A percentile compares a stretch with the other conserved stretches of the same genome.
Conservation (phyloP, 2,113 vertebrate genomes). For the Oreamnos americanus region DNA sequence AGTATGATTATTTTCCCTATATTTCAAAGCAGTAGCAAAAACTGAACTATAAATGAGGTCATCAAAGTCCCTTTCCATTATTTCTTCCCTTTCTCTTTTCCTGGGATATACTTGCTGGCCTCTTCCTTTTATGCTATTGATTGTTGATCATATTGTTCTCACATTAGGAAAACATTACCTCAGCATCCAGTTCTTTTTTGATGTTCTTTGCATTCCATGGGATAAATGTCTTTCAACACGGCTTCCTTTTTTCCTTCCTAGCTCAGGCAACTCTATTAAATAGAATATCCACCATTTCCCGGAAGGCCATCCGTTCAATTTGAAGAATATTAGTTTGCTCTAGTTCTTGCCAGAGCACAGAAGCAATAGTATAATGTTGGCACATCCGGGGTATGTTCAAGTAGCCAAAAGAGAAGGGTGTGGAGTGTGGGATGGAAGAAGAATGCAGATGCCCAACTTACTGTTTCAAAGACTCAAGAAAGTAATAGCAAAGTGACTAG, state of each 20-base stretch:
- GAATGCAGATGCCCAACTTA: background rate
- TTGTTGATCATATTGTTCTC: background rate
- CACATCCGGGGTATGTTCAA: background rate
- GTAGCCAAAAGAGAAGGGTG: background rate
- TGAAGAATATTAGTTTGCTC: constrained; percentile 6
- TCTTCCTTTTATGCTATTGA: background rate
- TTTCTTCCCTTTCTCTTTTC: background rate
- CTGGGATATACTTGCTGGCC: background rate
- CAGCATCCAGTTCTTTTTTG: constrained; percentile 1
- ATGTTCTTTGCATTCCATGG: background rate
- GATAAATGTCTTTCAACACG: background rate
- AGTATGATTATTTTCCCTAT: background rate
- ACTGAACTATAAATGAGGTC: background rate
- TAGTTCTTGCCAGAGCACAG: background rate
- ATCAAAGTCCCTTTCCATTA: background rate
- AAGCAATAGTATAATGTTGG: background rate
- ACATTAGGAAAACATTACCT: background rate
- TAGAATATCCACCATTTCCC: constrained; percentile 20
- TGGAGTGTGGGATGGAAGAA: background rate
- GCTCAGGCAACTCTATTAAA: background rate
- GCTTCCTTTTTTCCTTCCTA: background rate
- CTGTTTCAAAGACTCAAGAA: background rate
- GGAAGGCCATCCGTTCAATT: constrained; percentile 21
- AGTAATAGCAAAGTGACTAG: background rate
- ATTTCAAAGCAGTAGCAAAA: background rate